A percentile compares a stretch with the other conserved stretches of the same genome.
Conservation (phyloP, 1,140 invertebrate genomes). For the Tribolium madens region DNA sequence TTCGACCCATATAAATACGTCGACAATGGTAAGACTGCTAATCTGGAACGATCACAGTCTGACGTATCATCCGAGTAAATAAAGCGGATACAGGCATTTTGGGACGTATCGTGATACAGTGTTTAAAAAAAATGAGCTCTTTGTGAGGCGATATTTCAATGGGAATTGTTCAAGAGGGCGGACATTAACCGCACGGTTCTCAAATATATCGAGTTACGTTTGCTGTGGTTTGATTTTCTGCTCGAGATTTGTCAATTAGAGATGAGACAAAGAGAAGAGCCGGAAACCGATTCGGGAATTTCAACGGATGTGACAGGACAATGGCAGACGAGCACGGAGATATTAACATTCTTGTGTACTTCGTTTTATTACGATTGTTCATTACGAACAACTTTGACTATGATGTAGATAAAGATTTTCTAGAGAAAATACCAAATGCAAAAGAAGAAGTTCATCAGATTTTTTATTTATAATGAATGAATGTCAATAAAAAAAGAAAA, state of each 20-base stretch:
- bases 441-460: too few relatives aligned
- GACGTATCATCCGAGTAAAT: slow-evolving; percentile 35
- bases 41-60: slow-evolving; percentile 35
- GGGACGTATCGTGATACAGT: slow-evolving; percentile 46
- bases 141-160: slow-evolving; percentile 38
- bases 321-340: neutral
- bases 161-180: slow-evolving; percentile 41
- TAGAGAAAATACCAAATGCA: too few relatives aligned
- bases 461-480: too few relatives aligned
- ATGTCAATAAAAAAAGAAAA: too few relatives aligned
- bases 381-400: neutral
- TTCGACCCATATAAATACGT: slow-evolving; percentile 31
- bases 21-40: slow-evolving; percentile 18
- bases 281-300: slow-evolving; percentile 16
- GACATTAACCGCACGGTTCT: slow-evolving; percentile 49
- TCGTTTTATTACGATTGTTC: neutral
- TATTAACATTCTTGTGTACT: neutral
- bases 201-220: slow-evolving; percentile 50
- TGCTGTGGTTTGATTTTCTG: slow-evolving; percentile 44
- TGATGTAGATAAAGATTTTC: too few relatives aligned
- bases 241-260: slow-evolving; percentile 26
- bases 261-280: slow-evolving; percentile 19
- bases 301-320: slow-evolving; percentile 7
- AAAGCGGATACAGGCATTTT: slow-evolving; percentile 52
- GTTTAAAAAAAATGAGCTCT: slow-evolving; percentile 43